Evolutionary conservation across 2,797 vertebrate species (phyloP).

Genomic region (Eulemur mongoz): DNA sequence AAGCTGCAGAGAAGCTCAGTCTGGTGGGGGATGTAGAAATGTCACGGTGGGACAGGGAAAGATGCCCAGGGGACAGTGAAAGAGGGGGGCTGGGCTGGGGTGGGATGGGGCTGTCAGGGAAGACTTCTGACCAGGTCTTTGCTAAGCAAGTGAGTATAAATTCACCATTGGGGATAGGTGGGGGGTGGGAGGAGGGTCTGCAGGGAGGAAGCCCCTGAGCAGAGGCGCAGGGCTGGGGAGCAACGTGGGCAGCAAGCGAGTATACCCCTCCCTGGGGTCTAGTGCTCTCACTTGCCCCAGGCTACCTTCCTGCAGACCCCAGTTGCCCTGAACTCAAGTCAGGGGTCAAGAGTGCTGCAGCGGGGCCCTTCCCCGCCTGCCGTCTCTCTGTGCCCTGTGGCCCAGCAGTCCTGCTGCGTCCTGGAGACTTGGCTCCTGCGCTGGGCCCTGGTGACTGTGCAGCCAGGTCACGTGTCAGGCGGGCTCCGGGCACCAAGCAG

Average conservation of each 20-base stretch:
- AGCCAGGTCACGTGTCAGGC: neutral
- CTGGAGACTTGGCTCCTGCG: neutral
- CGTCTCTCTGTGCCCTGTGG: neutral
- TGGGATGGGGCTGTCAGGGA: neutral
- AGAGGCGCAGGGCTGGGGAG: neutral
- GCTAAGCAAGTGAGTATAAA: neutral
- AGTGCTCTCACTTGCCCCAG: neutral
- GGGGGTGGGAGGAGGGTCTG: fast-evolving
- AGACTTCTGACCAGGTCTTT: neutral
- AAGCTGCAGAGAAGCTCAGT: neutral
- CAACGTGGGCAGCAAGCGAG: neutral
- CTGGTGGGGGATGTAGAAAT: neutral
- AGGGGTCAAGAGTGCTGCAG: neutral
- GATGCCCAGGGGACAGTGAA: neutral
- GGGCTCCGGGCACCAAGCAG: fast-evolving
- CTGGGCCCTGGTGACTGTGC: neutral
- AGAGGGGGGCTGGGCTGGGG: neutral
- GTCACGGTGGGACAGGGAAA: neutral
- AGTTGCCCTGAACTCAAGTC: neutral
- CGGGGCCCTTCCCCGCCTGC: neutral
- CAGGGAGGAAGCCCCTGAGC: neutral
- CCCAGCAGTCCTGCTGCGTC: neutral
- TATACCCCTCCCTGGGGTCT: fast-evolving
- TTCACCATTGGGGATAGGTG: neutral
- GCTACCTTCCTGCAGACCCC: neutral